A percentile compares a stretch with the other conserved stretches of the same genome.
phyloP scores from a whole-genome alignment of 2,888 invertebrate genomes.

The Panzeria rudis region DNA sequence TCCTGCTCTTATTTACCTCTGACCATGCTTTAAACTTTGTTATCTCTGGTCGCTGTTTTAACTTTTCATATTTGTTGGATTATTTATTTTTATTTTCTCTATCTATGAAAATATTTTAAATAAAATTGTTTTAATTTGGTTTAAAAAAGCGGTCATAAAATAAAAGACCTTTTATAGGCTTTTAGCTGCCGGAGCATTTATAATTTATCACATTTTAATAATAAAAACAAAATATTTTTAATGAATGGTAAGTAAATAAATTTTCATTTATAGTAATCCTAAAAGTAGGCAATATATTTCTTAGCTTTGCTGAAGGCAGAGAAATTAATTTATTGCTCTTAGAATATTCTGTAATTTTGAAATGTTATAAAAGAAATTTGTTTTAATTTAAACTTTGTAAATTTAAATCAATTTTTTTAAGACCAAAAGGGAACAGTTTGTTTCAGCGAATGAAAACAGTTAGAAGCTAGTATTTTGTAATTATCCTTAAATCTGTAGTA shows the following conservation, averaged over 20 bases:
- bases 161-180: conserved; percentile 54
- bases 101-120: conserved; percentile 18
- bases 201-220: conserved; percentile 42
- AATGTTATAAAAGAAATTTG: no score
- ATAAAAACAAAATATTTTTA: background rate
- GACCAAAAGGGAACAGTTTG: no score
- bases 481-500: no score
- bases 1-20: conserved; percentile 17
- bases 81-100: conserved; percentile 1
- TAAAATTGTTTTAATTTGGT: conserved; percentile 30
- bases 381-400: background rate
- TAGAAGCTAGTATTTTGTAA: no score
- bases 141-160: conserved; percentile 16
- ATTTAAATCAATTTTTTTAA: background rate
- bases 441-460: no score
- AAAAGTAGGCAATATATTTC: conserved; percentile 47
- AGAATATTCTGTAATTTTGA: background rate
- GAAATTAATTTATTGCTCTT: background rate
- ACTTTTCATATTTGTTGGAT: conserved; percentile 5
- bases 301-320: background rate
- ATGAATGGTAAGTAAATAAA: conserved; percentile 28
- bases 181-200: conserved; percentile 23
- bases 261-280: conserved; percentile 34
- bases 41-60: conserved; percentile 5
- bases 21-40: conserved; percentile 20